Evolutionary conservation across 2,888 invertebrate genomes (phyloP), one percentile per base, ranked within the genome.

Genomic region (Apotomis betuletana): DNA sequence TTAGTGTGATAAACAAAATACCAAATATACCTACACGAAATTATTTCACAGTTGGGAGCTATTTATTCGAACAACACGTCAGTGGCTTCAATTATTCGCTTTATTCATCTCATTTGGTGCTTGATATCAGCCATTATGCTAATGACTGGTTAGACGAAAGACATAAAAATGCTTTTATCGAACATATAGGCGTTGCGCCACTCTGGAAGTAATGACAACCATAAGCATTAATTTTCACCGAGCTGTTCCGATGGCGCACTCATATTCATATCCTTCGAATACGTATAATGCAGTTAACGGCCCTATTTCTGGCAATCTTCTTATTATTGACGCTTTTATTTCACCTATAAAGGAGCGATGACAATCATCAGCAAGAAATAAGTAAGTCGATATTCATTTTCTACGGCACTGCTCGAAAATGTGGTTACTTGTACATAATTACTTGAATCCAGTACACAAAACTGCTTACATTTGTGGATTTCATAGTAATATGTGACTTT

Each of bases 91-190:
- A 64, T 70, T 70, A 58, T 58, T 15, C 10, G 52, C 13, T 65
- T 70, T 15, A 70, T 70, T 38, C 46, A 44, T 36, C 38, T 59
- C 64, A 70, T 70, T 64, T 60, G 27, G 59, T 38, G 13, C 54
- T 70, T 64, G 51, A 64, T 70, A 65, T 63, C 69, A 15, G 13
- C 64, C 59, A 59, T 70, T 65, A 65, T 54, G 59, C 36, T 70
- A 70, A 65, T 65, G 58, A 64, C 41, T 65, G 59, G 64, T 64
- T 59, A 59, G 63, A 54, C 52, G 41, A 54, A 59, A 51, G 38
- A 70, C 70, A 70, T 70, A 57, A 60, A 70, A 70, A 70, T 52
- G 70, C 70, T 70, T 64, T 70, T 65, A 70, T 65, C 59, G 59
- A 54, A 70, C 58, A 58, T 65, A 64, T 70, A 59, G 44, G 54